Base-by-base conservation (phyloP, 2,797 vertebrate species). In the Neomorphus geoffroyi region DNA sequence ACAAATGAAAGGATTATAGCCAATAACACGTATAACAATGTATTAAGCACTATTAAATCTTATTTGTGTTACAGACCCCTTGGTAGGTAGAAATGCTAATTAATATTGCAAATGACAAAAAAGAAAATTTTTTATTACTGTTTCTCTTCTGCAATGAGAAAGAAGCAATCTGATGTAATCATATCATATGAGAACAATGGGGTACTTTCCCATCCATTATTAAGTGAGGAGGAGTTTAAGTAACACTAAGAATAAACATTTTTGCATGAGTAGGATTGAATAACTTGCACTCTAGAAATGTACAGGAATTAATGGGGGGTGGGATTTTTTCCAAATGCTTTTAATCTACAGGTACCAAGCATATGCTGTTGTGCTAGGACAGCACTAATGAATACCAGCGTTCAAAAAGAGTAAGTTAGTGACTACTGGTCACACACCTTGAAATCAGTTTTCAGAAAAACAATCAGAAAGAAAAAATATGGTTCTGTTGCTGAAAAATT, bases 141-240 rank as follows among this genome's bases (percentile, higher is more conserved):
- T 86, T 94, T 71, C 66, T 86, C n/a, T 93, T 95, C 67, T 89
- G 74, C 45, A 46, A 92, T 94, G 88, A 80, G 45, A 73, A 80
- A 86, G 43, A 86, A 90, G 18, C 11, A 60, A 37, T 0, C 0
- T 77, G 53, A 74, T 87, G 30, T 84, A 69, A 81, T 90, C 28
- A 7, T 72, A 80, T 79, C 46, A 64, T 79, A 54, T 56, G 65
- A 89, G 57, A 82, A 78, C 65, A 84, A 10, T 46, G 28, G 24
- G 56, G 71, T 94, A 53, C 80, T 93, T 95, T 77, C 86, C 78
- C 82, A 62, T 93, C 48, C 51, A n/a, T 89, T 82, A 69, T n/a
- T 72, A 73, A 88, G 12, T 78, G 32, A 94, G 43, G 23, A 74
- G 8, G 37, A 41, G 57, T 65, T 96, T 92, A 74, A 91, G 69